A percentile compares a stretch with the other conserved stretches of the same genome.
These are phyloP conservation scores for Penaeus indicus DNA, from an alignment of 1,140 invertebrate genomes.

Conservation along the genomic window DNA sequence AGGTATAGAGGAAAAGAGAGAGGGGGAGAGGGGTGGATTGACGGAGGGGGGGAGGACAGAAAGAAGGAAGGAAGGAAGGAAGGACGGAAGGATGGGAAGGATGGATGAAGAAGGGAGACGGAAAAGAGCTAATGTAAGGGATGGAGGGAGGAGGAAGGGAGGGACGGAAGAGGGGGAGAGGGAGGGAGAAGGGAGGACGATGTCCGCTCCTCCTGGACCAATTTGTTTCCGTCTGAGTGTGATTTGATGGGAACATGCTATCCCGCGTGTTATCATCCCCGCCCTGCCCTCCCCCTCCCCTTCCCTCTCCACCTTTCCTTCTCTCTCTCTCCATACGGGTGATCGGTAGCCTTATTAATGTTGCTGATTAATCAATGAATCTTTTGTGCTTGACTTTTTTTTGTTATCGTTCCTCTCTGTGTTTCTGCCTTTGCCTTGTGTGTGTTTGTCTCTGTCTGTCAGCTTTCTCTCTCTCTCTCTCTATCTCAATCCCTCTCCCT, in stretches of 20 bases:
- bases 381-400: too few relatives aligned
- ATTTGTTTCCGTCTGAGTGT: not conserved
- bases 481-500: not conserved
- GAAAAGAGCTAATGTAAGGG: not conserved
- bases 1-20: too few relatives aligned
- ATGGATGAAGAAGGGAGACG: too few relatives aligned
- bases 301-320: not conserved
- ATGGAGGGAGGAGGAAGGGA: not conserved
- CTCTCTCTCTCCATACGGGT: not conserved
- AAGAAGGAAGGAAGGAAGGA: too few relatives aligned
- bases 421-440: not conserved
- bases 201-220: not conserved
- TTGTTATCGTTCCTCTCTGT: not conserved
- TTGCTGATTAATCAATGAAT: too few relatives aligned
- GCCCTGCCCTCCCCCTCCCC: not conserved
- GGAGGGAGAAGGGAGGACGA: not conserved
- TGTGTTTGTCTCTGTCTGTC: not conserved
- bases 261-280: not conserved
- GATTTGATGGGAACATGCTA: slow-evolving; percentile 10
- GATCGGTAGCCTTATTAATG: too few relatives aligned
- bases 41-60: too few relatives aligned
- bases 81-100: too few relatives aligned
- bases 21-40: too few relatives aligned
- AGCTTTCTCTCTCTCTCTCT: slow-evolving; percentile 11
- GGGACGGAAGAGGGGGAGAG: not conserved